phyloP scores from a whole-genome alignment of 35 echinoderm and acorn worm genomes.

The Heliocidaris erythrogramma region DNA sequence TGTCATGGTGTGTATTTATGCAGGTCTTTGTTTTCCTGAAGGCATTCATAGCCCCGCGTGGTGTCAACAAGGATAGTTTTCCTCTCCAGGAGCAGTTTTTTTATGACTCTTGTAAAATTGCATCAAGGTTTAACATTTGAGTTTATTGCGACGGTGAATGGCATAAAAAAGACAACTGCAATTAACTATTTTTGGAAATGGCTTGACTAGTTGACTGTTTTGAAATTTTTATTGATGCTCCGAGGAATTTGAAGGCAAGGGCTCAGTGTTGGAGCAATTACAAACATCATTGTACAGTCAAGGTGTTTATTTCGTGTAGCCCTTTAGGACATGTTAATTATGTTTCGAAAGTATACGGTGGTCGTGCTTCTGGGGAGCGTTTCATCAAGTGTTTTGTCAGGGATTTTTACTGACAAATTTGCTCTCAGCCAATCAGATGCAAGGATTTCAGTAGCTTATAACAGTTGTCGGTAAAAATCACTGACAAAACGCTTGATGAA shows the following conservation, averaged over 20 bases:
- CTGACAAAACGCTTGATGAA: too few relatives aligned
- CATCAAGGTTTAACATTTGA: constrained; percentile 47
- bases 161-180: constrained; percentile 45
- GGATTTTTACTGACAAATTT: too few relatives aligned
- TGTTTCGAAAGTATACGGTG: constrained; percentile 56
- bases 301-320: constrained; percentile 50
- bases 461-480: too few relatives aligned
- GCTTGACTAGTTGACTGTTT: constrained; percentile 63
- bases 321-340: constrained; percentile 50
- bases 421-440: too few relatives aligned
- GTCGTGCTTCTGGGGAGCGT: too few relatives aligned
- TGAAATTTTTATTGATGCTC: constrained; percentile 51
- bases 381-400: too few relatives aligned
- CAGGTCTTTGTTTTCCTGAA: constrained; percentile 37
- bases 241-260: constrained; percentile 36
- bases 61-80: constrained; percentile 19
- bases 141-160: constrained; percentile 36
- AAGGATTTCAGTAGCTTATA: too few relatives aligned
- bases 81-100: constrained; percentile 45
- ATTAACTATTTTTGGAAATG: constrained; percentile 56
- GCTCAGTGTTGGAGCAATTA: constrained; percentile 49
- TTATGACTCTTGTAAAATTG: constrained; percentile 47
- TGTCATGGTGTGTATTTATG: constrained; percentile 40
- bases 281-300: constrained; percentile 54
- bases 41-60: neutral